These are phyloP conservation scores for Pipistrellus nathusii DNA, from an alignment of 2,797 vertebrate species.

Conservation along the genomic window DNA sequence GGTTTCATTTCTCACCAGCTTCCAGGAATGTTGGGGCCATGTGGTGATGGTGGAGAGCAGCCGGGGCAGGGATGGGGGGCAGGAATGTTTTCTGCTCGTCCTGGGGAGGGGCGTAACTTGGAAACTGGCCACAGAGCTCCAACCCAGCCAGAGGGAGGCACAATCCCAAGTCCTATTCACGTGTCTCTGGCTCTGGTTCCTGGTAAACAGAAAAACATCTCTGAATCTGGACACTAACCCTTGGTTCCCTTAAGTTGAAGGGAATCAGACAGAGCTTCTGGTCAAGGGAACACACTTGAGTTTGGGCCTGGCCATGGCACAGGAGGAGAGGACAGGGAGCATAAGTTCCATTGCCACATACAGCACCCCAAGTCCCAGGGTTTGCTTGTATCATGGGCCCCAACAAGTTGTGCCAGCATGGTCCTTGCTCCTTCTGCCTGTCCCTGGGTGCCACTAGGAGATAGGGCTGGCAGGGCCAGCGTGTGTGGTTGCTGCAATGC, in stretches of 20 bases:
- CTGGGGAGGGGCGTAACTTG: accelerated
- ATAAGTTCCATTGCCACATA: background rate
- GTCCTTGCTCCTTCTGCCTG: background rate
- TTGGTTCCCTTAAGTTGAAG: background rate
- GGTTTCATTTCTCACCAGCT: slow-evolving; percentile 52
- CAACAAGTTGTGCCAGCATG: accelerated
- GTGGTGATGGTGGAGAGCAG: background rate
- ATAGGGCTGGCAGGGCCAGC: background rate
- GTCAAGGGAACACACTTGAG: background rate
- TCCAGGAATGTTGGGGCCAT: slow-evolving; percentile 41
- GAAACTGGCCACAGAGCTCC: background rate
- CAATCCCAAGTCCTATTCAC: background rate
- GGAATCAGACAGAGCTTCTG: background rate
- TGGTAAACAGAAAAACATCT: slow-evolving; percentile 1
- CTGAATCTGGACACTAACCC: background rate
- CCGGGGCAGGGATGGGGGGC: background rate
- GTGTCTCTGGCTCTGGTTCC: slow-evolving; percentile 17
- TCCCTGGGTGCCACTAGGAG: background rate
- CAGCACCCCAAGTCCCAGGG: background rate
- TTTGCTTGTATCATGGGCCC: accelerated
- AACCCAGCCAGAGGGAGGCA: background rate
- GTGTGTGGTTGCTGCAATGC: background rate
- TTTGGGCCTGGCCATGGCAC: background rate
- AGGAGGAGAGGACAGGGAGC: background rate
- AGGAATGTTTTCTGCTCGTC: background rate